A percentile compares a stretch with the other conserved stretches of the same genome.
These are phyloP conservation scores for Pachypsylla venusta DNA, from an alignment of 1,140 invertebrate genomes.

Conservation along the genomic window DNA sequence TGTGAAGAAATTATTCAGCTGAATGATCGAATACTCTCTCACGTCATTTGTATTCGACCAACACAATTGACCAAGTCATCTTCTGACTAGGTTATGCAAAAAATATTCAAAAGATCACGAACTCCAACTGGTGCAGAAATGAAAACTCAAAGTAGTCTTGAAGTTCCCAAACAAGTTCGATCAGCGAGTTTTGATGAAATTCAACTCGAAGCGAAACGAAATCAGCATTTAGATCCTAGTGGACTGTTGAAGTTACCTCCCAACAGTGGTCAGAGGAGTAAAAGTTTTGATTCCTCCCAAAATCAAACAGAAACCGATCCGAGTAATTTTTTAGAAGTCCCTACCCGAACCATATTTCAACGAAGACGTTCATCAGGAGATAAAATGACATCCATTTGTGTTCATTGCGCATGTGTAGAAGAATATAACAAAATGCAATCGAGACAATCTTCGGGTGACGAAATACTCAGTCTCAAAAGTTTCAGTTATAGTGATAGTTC, in stretches of 20 bases:
- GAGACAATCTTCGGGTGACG: conserved; percentile 23
- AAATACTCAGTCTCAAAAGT: conserved; percentile 13
- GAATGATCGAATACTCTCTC: too few species aligned
- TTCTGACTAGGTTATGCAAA: conserved; percentile 55
- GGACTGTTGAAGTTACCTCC: conserved; percentile 45
- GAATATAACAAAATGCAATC: conserved; percentile 22
- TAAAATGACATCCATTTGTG: conserved; percentile 40
- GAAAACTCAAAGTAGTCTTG: conserved; percentile 76
- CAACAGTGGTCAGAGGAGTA: conserved; percentile 45
- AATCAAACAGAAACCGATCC: conserved; percentile 31
- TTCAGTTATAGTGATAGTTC: conserved; percentile 26
- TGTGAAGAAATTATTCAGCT: too few species aligned
- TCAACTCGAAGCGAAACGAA: conserved; percentile 54
- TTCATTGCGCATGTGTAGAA: conserved; percentile 43
- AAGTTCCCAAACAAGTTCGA: conserved; percentile 70
- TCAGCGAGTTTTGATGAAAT: conserved; percentile 79
- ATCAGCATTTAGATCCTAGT: conserved; percentile 17
- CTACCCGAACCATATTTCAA: conserved; percentile 40
- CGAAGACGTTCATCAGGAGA: conserved; percentile 43
- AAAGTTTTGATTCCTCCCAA: conserved; percentile 52
- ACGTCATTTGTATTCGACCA: too few species aligned
- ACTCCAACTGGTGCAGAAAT: conserved; percentile 74
- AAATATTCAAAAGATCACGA: conserved; percentile 67
- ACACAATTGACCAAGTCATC: too few species aligned
- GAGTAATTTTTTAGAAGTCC: conserved; percentile 47